Percentiles rank a stretch among this genome's conserved stretches.
Evolutionary conservation across 2,113 vertebrate genomes (phyloP).

Genomic region (Setophaga coronata): DNA sequence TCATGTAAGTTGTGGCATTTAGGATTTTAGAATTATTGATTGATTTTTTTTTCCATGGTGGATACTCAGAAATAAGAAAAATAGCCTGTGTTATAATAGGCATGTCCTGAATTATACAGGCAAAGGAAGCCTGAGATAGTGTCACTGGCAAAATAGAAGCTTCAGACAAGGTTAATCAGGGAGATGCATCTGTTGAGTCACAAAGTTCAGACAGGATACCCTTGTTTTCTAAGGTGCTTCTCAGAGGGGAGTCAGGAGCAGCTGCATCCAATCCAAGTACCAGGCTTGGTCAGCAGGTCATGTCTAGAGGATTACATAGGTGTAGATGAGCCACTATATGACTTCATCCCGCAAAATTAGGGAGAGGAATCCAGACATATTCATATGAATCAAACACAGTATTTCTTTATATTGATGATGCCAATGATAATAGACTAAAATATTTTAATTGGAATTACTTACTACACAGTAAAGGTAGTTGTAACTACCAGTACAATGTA

Average conservation of each 20-base stretch:
- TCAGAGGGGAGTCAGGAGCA: not conserved
- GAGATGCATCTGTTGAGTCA: not conserved
- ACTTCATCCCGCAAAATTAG: not conserved
- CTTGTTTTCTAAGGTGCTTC: not conserved
- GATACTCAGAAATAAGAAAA: not conserved
- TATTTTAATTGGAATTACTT: not conserved
- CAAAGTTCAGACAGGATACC: not conserved
- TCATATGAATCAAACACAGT: not conserved
- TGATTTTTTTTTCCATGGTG: not conserved
- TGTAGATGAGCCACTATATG: not conserved
- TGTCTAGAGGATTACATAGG: not conserved
- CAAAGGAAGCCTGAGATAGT: not conserved
- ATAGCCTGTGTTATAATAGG: not conserved
- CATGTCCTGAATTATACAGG: not conserved
- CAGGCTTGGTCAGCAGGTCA: not conserved
- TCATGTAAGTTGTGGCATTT: not conserved
- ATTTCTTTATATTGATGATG: not conserved
- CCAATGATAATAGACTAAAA: not conserved
- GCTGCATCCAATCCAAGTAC: not conserved
- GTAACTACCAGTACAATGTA: not conserved
- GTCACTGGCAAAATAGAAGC: not conserved
- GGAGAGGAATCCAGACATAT: not conserved
- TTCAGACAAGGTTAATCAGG: not conserved
- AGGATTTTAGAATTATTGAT: not conserved
- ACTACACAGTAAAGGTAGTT: not conserved